These are phyloP conservation scores for Ganaspis sp. DNA, from an alignment of 1,140 invertebrate genomes.

Conservation along the genomic window DNA sequence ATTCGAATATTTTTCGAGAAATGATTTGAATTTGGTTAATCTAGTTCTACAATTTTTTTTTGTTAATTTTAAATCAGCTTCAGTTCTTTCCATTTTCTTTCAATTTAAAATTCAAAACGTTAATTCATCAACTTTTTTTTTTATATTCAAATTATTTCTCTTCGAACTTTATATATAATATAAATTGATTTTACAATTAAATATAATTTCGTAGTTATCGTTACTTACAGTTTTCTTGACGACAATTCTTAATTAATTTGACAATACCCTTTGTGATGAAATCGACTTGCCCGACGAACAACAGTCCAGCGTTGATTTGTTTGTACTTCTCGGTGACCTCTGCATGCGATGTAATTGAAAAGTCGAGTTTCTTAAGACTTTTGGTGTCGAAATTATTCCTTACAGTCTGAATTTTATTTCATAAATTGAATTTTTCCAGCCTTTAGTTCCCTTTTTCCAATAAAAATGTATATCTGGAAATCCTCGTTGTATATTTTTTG, in stretches of 20 bases:
- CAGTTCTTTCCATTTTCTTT: background rate
- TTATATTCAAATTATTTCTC: background rate
- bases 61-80: background rate
- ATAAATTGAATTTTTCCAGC: background rate
- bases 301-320: background rate
- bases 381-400: background rate
- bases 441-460: background rate
- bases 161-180: background rate
- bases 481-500: background rate
- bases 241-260: background rate
- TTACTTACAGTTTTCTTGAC: background rate
- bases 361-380: background rate
- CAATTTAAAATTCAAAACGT: background rate
- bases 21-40: background rate
- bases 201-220: background rate
- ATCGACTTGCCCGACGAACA: background rate
- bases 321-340: background rate
- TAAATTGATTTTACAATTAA: background rate
- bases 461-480: background rate
- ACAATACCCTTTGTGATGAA: background rate
- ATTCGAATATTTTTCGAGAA: background rate
- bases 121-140: background rate
- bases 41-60: constrained; percentile 10
- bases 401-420: no score
- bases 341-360: background rate